Evolutionary conservation across 2,797 vertebrate species (phyloP), one percentile per base, ranked within the genome.

Genomic region (Simalia tracyae): DNA sequence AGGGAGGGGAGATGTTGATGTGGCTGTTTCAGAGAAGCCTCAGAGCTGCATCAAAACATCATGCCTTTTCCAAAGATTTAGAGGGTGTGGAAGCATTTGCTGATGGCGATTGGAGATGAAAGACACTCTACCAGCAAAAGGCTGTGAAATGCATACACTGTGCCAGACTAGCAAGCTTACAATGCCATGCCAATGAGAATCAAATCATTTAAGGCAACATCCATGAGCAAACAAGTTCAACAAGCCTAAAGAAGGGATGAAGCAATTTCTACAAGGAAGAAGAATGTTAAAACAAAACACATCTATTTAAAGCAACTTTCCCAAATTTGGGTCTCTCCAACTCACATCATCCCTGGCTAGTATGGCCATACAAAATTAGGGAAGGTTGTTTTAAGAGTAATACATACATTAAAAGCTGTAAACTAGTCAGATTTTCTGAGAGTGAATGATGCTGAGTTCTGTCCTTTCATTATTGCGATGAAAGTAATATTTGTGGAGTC

Each of bases 151-250:
- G 84, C 54, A 81, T 89, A 42, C 54, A 68, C 46, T 19, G 31
- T 92, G 88, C 92, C 88, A 90, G 66, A 76, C 64, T 50, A 54
- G 28, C 28, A 54, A 87, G 59, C 66, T 89, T 81, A 64, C 57
- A 60, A 86, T 87, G 57, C n/a, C 28, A 87, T 66, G 86, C 61
- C 57, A 92, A 59, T 90, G 22, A 50, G 59, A 92, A 88, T 87
- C 60, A 76, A 56, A 92, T 81, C 87, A 92, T 90, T 54, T 90
- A 92, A 89, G 85, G 63, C 88, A 60, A 46, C 54, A 89, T 89
- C 72, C 84, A 92, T 61, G 15, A 87, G n/a, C 59, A 92, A 92
- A 92, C 89, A 57, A 87, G 85, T 92, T 87, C 57, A 81, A 87
- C 89, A 84, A 31, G 89, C 60, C 57, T 87, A 90, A 90, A 87